A percentile compares a stretch with the other conserved stretches of the same genome.
Conservation (phyloP, 2,797 vertebrate species). For the Phoebastria nigripes region DNA sequence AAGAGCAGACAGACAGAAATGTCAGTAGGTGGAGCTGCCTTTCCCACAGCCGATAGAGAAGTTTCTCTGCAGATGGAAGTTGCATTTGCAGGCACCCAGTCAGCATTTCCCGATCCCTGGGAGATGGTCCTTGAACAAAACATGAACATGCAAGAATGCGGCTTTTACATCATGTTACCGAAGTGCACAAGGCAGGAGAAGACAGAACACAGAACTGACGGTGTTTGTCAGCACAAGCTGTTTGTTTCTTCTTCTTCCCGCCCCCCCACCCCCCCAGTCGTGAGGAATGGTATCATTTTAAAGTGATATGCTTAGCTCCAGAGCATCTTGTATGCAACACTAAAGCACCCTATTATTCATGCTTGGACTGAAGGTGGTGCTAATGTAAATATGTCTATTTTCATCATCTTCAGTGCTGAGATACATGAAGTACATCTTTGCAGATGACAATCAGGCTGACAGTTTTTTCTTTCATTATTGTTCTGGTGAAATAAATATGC, state of each 20-base stretch:
- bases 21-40: constrained; percentile 69
- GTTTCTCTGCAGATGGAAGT: constrained; percentile 31
- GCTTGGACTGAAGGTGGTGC: background rate
- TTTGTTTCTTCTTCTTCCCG: background rate
- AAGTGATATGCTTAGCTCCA: background rate
- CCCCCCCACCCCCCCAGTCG: background rate
- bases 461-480: constrained; percentile 17
- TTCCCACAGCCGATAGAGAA: constrained; percentile 30
- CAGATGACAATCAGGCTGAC: constrained; percentile 24
- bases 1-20: constrained; percentile 47
- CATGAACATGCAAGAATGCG: constrained; percentile 45
- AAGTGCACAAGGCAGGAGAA: constrained; percentile 44
- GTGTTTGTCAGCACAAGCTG: constrained; percentile 55
- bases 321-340: background rate
- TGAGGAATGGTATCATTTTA: constrained; percentile 10
- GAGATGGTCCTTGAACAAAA: constrained; percentile 61
- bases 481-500: constrained; percentile 27
- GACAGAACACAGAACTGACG: constrained; percentile 20
- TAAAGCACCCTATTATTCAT: background rate
- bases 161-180: background rate
- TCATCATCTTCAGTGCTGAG: background rate
- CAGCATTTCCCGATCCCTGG: background rate
- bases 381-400: constrained; percentile 42
- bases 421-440: background rate
- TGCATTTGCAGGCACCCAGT: constrained; percentile 40